Evolutionary conservation across 2,113 vertebrate genomes (phyloP), one percentile per base, ranked within the genome.

Genomic region (Calonectris borealis): DNA sequence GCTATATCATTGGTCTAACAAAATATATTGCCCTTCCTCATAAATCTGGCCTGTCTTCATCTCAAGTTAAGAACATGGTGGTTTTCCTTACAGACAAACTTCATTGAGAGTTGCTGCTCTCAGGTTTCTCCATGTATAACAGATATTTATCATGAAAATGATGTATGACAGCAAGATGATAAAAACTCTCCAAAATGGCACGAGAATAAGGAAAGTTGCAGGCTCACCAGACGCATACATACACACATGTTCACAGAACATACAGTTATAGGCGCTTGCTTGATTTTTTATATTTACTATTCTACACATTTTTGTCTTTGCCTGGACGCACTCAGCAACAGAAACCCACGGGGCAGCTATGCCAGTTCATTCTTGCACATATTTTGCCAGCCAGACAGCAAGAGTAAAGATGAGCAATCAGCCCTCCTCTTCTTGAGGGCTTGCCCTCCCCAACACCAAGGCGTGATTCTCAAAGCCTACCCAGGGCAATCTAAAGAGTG

Each of bases 241-340:
- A 36, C 7, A 73, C 20, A 83, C 16, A 17, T 2, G 1, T 38
- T 49, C 78, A 79, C 8, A 44, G 14, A 86, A 83, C 16, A 32
- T 0, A 69, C 6, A 44, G 18, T 3, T 57, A 11, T 12, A 68
- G 20, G 27, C 1, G 0, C 4, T 60, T 78, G 5, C 21, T 70
- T 34, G 22, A 9, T 32, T 16, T 22, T 46, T 32, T 14, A 42
- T 61, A 66, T 61, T 60, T n/a, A 69, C 34, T 55, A 13, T 52
- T 66, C 48, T 55, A 29, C 66, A 60, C 0, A 0, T 24, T 73
- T 82, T 60, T 70, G 31, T 32, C 38, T 72, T n/a, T 77, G 62
- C 68, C 76, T 44, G 31, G 44, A 77, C 1, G 3, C 38, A 60
- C 44, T 61, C 31, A 44, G 27, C 32, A 89, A 62, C 13, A 79